Conservation (phyloP, 2,888 invertebrate species). For the Mesodorylaimus sp. region DNA sequence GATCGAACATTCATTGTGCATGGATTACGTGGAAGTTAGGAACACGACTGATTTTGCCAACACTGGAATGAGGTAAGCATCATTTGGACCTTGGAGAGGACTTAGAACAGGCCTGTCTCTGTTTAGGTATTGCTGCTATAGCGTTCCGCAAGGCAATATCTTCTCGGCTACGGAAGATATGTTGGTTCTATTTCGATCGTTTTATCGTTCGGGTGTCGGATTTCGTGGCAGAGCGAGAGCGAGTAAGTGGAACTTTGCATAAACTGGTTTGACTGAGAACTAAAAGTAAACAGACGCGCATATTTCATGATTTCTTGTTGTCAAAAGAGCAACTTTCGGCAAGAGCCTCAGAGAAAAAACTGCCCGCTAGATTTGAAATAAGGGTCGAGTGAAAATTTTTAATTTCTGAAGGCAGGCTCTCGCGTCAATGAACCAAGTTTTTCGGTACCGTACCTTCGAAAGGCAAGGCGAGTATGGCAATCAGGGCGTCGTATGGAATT, state of each 20-base stretch:
- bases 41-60: conserved; percentile 30
- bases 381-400: too few relatives aligned
- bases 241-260: conserved; percentile 10
- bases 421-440: too few relatives aligned
- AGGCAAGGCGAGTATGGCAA: too few relatives aligned
- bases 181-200: conserved; percentile 28
- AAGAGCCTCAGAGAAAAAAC: too few relatives aligned
- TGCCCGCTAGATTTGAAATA: too few relatives aligned
- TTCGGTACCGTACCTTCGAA: too few relatives aligned
- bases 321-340: too few relatives aligned
- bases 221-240: conserved; percentile 24
- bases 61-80: conserved; percentile 28
- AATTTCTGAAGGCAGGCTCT: too few relatives aligned
- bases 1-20: conserved; percentile 29
- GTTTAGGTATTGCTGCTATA: conserved; percentile 28
- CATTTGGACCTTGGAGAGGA: not conserved
- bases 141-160: conserved; percentile 23
- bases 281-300: too few relatives aligned
- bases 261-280: too few relatives aligned
- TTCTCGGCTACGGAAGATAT: conserved; percentile 27
- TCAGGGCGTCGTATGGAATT: too few relatives aligned
- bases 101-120: not conserved
- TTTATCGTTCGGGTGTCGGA: conserved; percentile 28
- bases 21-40: conserved; percentile 30
- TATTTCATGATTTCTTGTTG: too few relatives aligned